phyloP scores from a whole-genome alignment of 2,888 invertebrate species.

The Caenorhabditis panamensis region DNA sequence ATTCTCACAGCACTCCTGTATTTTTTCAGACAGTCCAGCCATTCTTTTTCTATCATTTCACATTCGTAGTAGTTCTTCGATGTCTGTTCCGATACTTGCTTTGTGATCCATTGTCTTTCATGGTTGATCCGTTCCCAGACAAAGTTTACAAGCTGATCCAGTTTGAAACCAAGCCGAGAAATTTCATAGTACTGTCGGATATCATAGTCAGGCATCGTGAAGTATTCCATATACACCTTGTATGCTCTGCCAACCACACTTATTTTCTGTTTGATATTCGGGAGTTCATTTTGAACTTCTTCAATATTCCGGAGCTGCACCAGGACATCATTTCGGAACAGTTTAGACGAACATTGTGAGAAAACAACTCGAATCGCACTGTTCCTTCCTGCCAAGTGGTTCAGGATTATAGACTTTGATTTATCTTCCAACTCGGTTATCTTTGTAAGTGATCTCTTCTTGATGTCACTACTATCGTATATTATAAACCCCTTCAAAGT shows the following conservation, averaged over 20 bases:
- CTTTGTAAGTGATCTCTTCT: constrained; percentile 41
- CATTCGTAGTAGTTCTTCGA: constrained; percentile 65
- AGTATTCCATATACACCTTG: constrained; percentile 57
- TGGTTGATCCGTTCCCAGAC: constrained; percentile 70
- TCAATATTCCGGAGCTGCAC: constrained; percentile 66
- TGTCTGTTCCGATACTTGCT: constrained; percentile 66
- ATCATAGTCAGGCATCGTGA: constrained; percentile 62
- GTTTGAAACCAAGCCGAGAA: constrained; percentile 59
- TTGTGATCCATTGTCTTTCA: constrained; percentile 69
- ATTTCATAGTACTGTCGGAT: constrained; percentile 70
- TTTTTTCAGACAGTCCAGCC: constrained; percentile 60
- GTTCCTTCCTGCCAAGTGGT: constrained; percentile 49
- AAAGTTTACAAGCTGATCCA: constrained; percentile 63
- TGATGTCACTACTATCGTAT: constrained; percentile 58
- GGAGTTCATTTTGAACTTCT: constrained; percentile 49
- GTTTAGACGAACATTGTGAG: constrained; percentile 55
- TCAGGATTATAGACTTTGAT: constrained; percentile 45
- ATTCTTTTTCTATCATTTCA: constrained; percentile 65
- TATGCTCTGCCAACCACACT: constrained; percentile 51
- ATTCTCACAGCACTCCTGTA: constrained; percentile 51
- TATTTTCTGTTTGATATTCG: constrained; percentile 47
- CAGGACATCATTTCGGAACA: constrained; percentile 65
- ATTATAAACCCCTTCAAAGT: constrained; percentile 46
- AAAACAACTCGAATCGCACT: constrained; percentile 60
- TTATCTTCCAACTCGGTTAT: constrained; percentile 47